Conservation (phyloP, 2,888 invertebrate genomes). For the Leptopilina syphax region DNA sequence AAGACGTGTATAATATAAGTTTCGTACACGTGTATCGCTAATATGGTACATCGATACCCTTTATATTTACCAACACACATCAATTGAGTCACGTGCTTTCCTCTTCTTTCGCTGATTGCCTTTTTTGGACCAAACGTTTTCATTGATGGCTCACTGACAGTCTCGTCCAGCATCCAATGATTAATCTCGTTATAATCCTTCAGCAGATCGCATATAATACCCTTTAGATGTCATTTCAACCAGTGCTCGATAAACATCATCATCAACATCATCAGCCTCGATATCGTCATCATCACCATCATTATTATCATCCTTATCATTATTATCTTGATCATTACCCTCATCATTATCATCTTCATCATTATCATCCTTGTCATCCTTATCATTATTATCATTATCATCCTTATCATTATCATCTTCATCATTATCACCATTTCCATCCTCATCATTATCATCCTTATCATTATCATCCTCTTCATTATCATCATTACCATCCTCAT, state of each 20-base stretch:
- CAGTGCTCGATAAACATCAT: background rate
- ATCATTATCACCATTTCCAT: too few species aligned
- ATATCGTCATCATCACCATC: too few species aligned
- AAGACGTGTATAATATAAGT: background rate
- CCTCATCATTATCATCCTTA: too few species aligned
- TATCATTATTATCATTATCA: too few species aligned
- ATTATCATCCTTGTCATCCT: too few species aligned
- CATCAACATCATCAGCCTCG: background rate
- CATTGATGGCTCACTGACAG: conserved; percentile 36
- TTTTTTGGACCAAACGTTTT: conserved; percentile 29
- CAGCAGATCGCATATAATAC: conserved; percentile 7
- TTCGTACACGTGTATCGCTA: conserved; percentile 24
- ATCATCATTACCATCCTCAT: too few species aligned
- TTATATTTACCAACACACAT: background rate
- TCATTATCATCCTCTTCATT: too few species aligned
- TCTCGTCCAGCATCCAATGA: conserved; percentile 28
- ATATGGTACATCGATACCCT: conserved; percentile 21
- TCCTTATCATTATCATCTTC: too few species aligned
- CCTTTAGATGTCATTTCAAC: conserved; percentile 12
- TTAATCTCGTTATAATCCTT: conserved; percentile 21
- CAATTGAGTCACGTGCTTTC: conserved; percentile 4
- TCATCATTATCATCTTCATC: too few species aligned
- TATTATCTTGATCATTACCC: too few species aligned
- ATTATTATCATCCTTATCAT: too few species aligned
- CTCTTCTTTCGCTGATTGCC: conserved; percentile 31